phyloP scores from a whole-genome alignment of 2,797 vertebrate species.

The Sternarchorhynchus goeldii region DNA sequence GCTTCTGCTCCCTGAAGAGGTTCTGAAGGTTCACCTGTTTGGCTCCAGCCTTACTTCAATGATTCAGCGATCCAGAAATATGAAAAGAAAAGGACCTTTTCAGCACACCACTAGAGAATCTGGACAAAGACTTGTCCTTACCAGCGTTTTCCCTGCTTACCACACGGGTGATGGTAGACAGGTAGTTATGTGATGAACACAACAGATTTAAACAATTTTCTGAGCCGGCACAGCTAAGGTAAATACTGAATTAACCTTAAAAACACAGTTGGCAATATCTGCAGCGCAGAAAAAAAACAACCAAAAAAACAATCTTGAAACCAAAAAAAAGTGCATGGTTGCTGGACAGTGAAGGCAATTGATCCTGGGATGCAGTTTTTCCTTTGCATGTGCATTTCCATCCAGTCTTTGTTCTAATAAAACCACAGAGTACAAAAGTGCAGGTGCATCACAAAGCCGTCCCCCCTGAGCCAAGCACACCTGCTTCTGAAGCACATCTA shows the following conservation, averaged over 20 bases:
- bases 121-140: too few species aligned
- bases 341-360: conserved; percentile 14
- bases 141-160: too few species aligned
- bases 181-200: not conserved
- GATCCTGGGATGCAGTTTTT: conserved; percentile 13
- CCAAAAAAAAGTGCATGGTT: conserved; percentile 15
- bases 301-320: conserved; percentile 14
- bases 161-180: not conserved
- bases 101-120: too few species aligned
- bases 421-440: conserved; percentile 34
- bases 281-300: conserved; percentile 14
- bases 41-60: too few species aligned
- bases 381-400: conserved; percentile 35
- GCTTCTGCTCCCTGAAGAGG: too few species aligned
- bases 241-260: not conserved
- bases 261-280: not conserved
- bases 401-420: conserved; percentile 38
- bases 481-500: conserved; percentile 48
- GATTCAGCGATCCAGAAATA: too few species aligned
- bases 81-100: too few species aligned
- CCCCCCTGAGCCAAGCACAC: conserved; percentile 30
- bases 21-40: too few species aligned
- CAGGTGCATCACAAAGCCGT: conserved; percentile 45
- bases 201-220: not conserved
- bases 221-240: not conserved